Percentiles rank a stretch among this genome's conserved stretches.
These are phyloP conservation scores for Ophion costatus DNA, from an alignment of 2,888 invertebrate genomes.

Conservation along the genomic window DNA sequence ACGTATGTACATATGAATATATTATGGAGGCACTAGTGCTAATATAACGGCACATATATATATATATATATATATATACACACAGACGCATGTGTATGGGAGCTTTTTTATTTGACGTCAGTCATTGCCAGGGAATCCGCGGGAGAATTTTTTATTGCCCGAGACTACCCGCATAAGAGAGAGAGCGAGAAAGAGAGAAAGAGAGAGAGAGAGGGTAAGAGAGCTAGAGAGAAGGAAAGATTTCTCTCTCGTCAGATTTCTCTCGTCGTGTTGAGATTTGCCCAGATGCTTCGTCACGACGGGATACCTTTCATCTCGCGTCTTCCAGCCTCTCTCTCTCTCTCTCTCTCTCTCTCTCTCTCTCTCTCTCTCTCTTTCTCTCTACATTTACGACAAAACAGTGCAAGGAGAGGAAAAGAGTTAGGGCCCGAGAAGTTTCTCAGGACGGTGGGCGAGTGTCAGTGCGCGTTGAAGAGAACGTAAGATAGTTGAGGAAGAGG, in stretches of 20 bases:
- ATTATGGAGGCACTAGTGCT: too few relatives aligned
- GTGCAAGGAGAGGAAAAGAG: constrained; percentile 51
- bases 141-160: constrained; percentile 70
- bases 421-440: constrained; percentile 46
- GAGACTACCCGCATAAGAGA: constrained; percentile 20
- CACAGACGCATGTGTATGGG: too few relatives aligned
- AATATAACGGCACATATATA: too few relatives aligned
- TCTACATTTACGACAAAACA: not conserved
- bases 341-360: constrained; percentile 1
- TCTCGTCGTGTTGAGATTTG: constrained; percentile 38
- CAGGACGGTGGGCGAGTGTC: constrained; percentile 34
- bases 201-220: too few relatives aligned
- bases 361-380: too few relatives aligned
- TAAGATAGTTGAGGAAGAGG: constrained; percentile 13
- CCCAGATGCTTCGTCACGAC: constrained; percentile 72
- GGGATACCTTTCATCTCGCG: constrained; percentile 68
- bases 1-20: too few relatives aligned
- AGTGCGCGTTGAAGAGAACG: constrained; percentile 18
- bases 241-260: too few relatives aligned
- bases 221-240: too few relatives aligned
- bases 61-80: too few relatives aligned
- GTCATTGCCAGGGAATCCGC: constrained; percentile 66
- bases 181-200: not conserved
- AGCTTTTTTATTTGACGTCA: constrained; percentile 6
- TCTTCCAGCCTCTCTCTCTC: constrained; percentile 28